Percentiles rank a stretch among this genome's conserved stretches.
These are phyloP conservation scores for Peromyscus maniculatus DNA, from an alignment of 2,113 vertebrate species.

Conservation along the genomic window DNA sequence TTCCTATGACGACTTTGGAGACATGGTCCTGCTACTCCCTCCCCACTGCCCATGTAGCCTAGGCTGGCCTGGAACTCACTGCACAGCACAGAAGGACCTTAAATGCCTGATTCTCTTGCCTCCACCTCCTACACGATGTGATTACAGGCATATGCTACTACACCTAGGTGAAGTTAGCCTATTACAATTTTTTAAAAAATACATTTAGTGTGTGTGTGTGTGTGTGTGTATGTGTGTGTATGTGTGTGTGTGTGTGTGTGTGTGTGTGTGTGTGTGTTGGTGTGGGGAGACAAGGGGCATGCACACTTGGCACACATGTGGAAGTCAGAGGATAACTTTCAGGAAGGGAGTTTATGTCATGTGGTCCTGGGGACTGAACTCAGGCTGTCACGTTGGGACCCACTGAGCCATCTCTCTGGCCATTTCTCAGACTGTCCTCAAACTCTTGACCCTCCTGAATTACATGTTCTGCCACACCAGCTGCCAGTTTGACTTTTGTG, in stretches of 20 bases:
- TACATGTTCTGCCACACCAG: neutral
- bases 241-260: neutral
- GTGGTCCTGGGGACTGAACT: neutral
- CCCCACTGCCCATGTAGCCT: neutral
- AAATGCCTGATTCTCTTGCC: neutral
- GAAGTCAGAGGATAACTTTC: neutral
- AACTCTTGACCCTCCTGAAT: neutral
- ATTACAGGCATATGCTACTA: neutral
- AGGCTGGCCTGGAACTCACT: neutral
- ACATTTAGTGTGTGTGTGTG: neutral
- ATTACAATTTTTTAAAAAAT: neutral
- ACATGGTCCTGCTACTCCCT: neutral
- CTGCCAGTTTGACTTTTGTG: neutral
- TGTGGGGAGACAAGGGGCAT: no score
- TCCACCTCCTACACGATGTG: neutral
- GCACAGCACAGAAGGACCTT: neutral
- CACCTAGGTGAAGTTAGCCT: neutral
- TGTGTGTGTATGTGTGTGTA: neutral
- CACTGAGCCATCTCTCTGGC: neutral
- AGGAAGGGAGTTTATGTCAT: neutral
- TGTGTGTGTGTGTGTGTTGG: neutral
- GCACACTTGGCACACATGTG: no score
- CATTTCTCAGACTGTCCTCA: neutral
- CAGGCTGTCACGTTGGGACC: neutral
- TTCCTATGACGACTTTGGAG: neutral